Base-by-base conservation (phyloP, 2,888 invertebrate species). In the Heliconius cydno region DNA sequence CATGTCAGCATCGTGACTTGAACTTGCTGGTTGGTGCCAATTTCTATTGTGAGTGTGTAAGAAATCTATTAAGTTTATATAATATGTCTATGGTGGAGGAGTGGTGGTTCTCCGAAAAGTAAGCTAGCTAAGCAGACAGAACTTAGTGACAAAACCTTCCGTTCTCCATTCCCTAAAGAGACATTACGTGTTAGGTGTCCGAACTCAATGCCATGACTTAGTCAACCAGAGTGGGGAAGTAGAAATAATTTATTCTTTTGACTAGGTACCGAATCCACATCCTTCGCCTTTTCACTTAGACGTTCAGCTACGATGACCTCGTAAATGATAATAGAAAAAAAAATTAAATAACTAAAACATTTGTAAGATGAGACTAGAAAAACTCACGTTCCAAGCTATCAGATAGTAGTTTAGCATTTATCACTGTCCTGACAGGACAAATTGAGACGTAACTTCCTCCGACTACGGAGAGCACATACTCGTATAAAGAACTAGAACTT, bases 1-100 rank as follows among this genome's bases (percentile, higher is more conserved):
- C 83, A 83, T 74, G 78, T 75, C 74, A 74, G 41, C 73, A 65
- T 66, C 76, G 66, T 77, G 73, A 60, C 77, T 41, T 73, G 65
- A 75, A 77, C 60, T 46, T 79, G 72, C 72, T 60, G 28, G 78
- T 72, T 78, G 65, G 77, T 79, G 78, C 81, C 79, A 81, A 78
- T 79, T 78, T 78, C 60, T 72, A 75, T 34, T 41, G 65, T 28
- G 28, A 80, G 76, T 38, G 34, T 60, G 19, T 60, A n/a, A 13
- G 22, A 38, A 38, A 60, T 73, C 57, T 57, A 60, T 60, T n/a
- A n/a, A 25, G 25, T 70, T 25, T 60, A 60, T 60, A 60, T 60
- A 60, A 60, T 60, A 60, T n/a, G n/a, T 60, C 3, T 52, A 52
- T 19, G 52, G 1, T 28, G 28, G 28, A 28, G 1, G 28, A 28